Conservation (phyloP, 2,888 invertebrate species). For the Polydrusus cervinus region DNA sequence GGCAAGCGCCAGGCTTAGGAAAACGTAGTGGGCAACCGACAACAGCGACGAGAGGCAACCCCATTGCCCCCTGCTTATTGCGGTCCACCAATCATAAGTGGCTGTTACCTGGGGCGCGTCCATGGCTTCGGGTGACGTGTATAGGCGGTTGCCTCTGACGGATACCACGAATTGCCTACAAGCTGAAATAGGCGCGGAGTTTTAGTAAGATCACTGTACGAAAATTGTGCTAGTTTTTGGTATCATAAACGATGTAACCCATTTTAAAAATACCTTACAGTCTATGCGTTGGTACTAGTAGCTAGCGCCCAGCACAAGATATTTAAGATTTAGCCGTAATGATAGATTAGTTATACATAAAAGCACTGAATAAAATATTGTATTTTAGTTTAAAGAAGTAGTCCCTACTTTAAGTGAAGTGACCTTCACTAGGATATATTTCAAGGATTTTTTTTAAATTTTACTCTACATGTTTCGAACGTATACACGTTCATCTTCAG, state of each 20-base stretch:
- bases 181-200: conserved; percentile 19
- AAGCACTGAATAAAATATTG: too few relatives aligned
- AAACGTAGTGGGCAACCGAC: conserved; percentile 44
- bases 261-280: too few relatives aligned
- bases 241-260: background rate
- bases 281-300: too few relatives aligned
- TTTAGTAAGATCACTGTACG: background rate
- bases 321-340: too few relatives aligned
- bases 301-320: too few relatives aligned
- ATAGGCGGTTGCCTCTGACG: conserved; percentile 38
- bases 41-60: conserved; percentile 57
- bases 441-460: too few relatives aligned
- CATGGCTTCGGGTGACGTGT: conserved; percentile 32
- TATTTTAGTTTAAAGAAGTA: too few relatives aligned
- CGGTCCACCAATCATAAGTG: conserved; percentile 64
- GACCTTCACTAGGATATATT: too few relatives aligned
- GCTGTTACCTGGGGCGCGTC: conserved; percentile 70
- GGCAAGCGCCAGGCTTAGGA: conserved; percentile 64
- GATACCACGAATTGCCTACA: conserved; percentile 20
- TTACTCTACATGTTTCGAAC: too few relatives aligned
- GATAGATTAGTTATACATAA: too few relatives aligned
- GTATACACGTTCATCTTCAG: too few relatives aligned
- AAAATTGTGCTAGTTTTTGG: conserved; percentile 30
- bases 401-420: too few relatives aligned
- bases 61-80: conserved; percentile 64